Evolutionary conservation across 2,888 invertebrate genomes (phyloP).

Genomic region (Horisme vitalbata): DNA sequence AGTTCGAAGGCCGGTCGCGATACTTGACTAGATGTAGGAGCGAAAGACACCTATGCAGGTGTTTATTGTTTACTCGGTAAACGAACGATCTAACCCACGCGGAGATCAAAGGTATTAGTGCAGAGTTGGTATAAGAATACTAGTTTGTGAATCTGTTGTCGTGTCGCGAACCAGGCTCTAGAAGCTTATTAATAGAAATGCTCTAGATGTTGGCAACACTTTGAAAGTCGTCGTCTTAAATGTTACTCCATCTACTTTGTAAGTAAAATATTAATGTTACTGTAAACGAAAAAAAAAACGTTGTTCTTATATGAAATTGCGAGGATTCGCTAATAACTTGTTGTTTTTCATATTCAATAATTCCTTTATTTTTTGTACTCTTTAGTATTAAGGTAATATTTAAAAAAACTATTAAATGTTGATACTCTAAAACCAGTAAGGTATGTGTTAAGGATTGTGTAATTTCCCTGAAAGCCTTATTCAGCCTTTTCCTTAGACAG

Average conservation of each 20-base stretch:
- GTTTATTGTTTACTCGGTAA: neutral
- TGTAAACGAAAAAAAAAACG: constrained; percentile 77
- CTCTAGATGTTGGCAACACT: constrained; percentile 34
- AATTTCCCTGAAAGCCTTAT: constrained; percentile 81
- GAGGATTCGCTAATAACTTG: constrained; percentile 78
- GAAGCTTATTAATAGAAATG: constrained; percentile 33
- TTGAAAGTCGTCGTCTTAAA: constrained; percentile 38
- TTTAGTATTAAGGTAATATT: constrained; percentile 79
- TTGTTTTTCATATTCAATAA: constrained; percentile 82
- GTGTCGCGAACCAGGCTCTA: constrained; percentile 19
- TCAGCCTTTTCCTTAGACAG: constrained; percentile 79
- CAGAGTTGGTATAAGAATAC: constrained; percentile 8
- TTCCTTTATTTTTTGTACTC: constrained; percentile 84
- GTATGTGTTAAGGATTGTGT: constrained; percentile 76
- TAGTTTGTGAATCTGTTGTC: constrained; percentile 14
- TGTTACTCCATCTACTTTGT: constrained; percentile 62
- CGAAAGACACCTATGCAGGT: constrained; percentile 1
- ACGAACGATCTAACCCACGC: too few relatives aligned
- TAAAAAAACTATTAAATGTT: constrained; percentile 82
- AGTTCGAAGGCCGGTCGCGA: constrained; percentile 23
- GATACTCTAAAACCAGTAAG: constrained; percentile 81
- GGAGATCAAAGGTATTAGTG: too few relatives aligned
- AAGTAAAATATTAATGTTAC: constrained; percentile 71
- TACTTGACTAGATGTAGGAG: constrained; percentile 20
- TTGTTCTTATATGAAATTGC: constrained; percentile 81